A percentile compares a stretch with the other conserved stretches of the same genome.
Conservation (phyloP, 2,888 invertebrate species). For the Galerucella nymphaeae region DNA sequence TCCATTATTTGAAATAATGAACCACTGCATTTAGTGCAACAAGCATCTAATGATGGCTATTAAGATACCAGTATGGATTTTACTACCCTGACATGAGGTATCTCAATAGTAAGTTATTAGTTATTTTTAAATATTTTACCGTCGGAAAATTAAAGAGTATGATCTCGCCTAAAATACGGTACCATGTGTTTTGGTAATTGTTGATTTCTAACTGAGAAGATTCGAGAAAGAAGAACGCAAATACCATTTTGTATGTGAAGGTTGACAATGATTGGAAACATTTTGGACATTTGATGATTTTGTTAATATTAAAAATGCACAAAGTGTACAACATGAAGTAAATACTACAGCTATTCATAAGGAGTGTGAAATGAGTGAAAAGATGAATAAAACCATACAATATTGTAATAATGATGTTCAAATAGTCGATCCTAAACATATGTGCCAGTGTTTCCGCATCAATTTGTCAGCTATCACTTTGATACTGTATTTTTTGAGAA, state of each 20-base stretch:
- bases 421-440: no score
- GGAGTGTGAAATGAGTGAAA: background rate
- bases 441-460: background rate
- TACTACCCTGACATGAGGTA: no score
- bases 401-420: no score
- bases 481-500: conserved; percentile 25
- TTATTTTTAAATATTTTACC: no score
- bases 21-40: no score
- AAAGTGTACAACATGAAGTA: background rate
- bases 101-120: no score
- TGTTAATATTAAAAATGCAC: background rate
- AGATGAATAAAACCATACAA: background rate
- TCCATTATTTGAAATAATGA: no score
- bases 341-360: background rate
- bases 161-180: conserved; percentile 21
- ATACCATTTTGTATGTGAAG: background rate
- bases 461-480: conserved; percentile 4
- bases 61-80: no score
- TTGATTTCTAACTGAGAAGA: background rate
- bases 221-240: background rate
- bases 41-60: no score
- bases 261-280: background rate
- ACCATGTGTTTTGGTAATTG: conserved; percentile 21
- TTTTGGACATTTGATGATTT: background rate
- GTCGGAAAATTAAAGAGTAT: background rate